Conservation (phyloP, 35 echinoderm and acorn worm species). For the Ophioderma brevispina region DNA sequence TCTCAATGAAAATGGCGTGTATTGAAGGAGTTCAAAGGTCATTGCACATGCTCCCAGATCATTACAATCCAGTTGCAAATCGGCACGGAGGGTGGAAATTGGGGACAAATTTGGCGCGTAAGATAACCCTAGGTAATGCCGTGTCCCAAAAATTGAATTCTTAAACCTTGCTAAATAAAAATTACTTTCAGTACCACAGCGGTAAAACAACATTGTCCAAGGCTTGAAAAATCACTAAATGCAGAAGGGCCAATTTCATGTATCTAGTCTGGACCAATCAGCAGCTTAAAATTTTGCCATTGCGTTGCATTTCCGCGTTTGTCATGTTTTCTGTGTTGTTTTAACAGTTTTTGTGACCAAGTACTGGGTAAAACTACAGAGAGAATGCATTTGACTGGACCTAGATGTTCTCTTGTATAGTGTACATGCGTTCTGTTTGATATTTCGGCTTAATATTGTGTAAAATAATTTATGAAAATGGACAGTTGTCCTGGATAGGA, state of each 20-base stretch:
- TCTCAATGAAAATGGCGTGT: background rate
- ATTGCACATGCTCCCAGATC: background rate
- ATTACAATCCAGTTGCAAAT: background rate
- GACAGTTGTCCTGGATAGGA: background rate
- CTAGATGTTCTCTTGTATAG: background rate
- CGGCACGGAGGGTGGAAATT: background rate
- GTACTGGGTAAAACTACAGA: background rate
- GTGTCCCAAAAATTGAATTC: no score
- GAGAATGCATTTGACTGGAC: background rate
- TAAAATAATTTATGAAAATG: constrained; percentile 13
- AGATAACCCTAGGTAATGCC: no score
- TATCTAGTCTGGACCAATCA: constrained; percentile 40
- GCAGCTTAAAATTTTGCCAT: background rate
- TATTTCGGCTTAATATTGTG: background rate
- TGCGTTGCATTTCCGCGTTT: background rate
- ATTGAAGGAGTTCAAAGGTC: background rate
- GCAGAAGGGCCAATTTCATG: background rate
- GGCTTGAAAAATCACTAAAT: no score
- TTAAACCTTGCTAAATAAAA: no score
- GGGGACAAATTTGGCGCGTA: background rate
- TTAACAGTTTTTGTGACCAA: background rate
- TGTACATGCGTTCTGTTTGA: background rate
- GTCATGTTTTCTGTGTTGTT: background rate
- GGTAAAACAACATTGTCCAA: no score
- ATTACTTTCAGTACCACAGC: no score